Evolutionary conservation across 2,888 invertebrate genomes (phyloP).

Genomic region (Keiferia lycopersicella): DNA sequence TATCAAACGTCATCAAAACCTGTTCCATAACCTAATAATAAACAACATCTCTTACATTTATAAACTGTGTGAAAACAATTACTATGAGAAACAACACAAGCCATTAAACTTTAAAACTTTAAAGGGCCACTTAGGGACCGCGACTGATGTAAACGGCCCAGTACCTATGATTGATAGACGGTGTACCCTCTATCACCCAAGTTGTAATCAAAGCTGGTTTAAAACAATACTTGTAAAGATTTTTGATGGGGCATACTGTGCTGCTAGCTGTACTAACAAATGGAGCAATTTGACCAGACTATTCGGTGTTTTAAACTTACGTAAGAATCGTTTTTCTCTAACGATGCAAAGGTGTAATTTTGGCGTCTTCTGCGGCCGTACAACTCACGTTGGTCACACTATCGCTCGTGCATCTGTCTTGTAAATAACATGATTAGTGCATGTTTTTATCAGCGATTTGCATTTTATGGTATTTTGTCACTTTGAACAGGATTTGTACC

Average conservation of each 20-base stretch:
- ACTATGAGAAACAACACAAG: not conserved
- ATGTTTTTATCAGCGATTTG: too few species aligned
- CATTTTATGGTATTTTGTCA: slow-evolving; percentile 12
- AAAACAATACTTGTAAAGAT: not conserved
- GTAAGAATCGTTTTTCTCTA: slow-evolving; percentile 38
- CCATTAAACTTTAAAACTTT: not conserved
- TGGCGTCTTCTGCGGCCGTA: slow-evolving; percentile 38
- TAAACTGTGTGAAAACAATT: not conserved
- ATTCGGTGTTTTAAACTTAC: slow-evolving; percentile 29
- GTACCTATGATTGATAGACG: slow-evolving; percentile 10
- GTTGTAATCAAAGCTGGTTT: not conserved
- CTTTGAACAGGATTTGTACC: not conserved
- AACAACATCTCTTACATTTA: not conserved
- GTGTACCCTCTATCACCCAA: not conserved
- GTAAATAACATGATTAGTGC: not conserved
- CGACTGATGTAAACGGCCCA: slow-evolving; percentile 7
- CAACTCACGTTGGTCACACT: slow-evolving; percentile 44
- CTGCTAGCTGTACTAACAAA: slow-evolving; percentile 5
- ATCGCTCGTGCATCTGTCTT: slow-evolving; percentile 32
- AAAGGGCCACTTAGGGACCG: slow-evolving; percentile 16
- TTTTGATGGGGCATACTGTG: not conserved
- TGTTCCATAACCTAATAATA: too few species aligned
- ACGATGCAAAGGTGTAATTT: slow-evolving; percentile 34
- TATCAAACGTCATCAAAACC: too few species aligned
- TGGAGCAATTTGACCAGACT: slow-evolving; percentile 17